Evolutionary conservation across 2,797 vertebrate species (phyloP), one percentile per base, ranked within the genome.

Genomic region (Sebastes oblongus): DNA sequence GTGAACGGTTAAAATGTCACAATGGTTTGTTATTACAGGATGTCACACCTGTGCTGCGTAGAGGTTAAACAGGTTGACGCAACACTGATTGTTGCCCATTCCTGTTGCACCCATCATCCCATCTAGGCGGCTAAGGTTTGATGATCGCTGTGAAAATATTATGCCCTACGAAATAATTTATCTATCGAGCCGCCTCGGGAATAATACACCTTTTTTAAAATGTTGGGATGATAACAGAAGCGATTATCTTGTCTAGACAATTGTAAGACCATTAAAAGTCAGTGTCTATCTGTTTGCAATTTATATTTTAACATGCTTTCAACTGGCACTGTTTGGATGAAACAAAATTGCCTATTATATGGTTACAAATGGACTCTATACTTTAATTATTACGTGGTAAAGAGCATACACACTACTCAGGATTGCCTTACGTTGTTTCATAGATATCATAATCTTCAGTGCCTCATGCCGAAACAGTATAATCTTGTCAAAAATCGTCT

Each of bases 1-100:
- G 39, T 16, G 34, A 54, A 59, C 1, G 11, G 66, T 65, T 78
- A 72, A 78, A 88, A 89, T 87, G 80, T 88, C 77, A 65, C 50
- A 39, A 66, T 82, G 62, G 90, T 88, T 89, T 84, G 72, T 87
- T 68, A 30, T 66, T 66, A 61, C 24, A 54, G 69, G 62, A 84
- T 76, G 78, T 65, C 69, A 82, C 81, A 89, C 77, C 74, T 64
- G 68, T 29, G 58, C 81, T 36, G 64, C 25, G 32, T 30, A 25
- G 29, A 54, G 81, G 88, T 90, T 84, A 90, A 91, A 88, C 10
- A 54, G 34, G 59, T 68, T 86, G 76, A 87, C 80, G 75, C 77
- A 74, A 66, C 74, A 78, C 61, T 70, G 68, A 87, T 81, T 78
- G 75, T 4, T 9, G 65, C 39, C 59, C 36, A 50, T 59, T 25